These are phyloP conservation scores for Drosophila anceps DNA, from an alignment of 2,888 invertebrate species.

Conservation along the genomic window DNA sequence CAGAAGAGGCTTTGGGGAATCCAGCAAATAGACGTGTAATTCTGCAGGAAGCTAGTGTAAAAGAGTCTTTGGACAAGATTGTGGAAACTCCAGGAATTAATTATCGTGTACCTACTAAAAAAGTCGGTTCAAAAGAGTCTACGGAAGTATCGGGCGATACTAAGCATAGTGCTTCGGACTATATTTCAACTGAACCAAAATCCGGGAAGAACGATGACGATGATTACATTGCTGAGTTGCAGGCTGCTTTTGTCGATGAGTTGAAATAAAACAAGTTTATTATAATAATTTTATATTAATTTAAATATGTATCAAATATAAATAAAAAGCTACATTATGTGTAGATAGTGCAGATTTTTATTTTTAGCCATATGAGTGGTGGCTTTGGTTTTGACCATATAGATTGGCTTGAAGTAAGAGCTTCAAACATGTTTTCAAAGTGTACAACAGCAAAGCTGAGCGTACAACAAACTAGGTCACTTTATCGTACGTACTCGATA, in stretches of 20 bases:
- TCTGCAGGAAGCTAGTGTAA: neutral
- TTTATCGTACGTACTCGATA: neutral
- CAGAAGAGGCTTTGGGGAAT: neutral
- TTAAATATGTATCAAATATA: neutral
- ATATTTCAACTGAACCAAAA: neutral
- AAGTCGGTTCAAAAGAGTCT: neutral
- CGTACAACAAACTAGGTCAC: neutral
- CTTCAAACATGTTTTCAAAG: neutral
- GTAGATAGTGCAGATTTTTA: neutral
- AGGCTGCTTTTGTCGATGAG: constrained; percentile 51
- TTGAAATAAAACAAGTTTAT: constrained; percentile 23
- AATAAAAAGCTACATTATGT: neutral
- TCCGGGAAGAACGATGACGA: constrained; percentile 14
- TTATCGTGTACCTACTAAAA: neutral
- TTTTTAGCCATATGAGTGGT: neutral
- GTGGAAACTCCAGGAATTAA: neutral
- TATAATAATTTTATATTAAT: neutral
- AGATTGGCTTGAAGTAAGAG: neutral
- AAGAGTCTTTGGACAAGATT: neutral
- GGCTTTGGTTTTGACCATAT: neutral
- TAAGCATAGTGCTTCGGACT: neutral
- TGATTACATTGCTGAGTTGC: constrained; percentile 39
- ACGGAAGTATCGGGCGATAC: neutral
- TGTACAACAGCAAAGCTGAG: too few species aligned
- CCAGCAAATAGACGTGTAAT: neutral